phyloP scores from a whole-genome alignment of 1,140 invertebrate species.

The Aplysia californica region DNA sequence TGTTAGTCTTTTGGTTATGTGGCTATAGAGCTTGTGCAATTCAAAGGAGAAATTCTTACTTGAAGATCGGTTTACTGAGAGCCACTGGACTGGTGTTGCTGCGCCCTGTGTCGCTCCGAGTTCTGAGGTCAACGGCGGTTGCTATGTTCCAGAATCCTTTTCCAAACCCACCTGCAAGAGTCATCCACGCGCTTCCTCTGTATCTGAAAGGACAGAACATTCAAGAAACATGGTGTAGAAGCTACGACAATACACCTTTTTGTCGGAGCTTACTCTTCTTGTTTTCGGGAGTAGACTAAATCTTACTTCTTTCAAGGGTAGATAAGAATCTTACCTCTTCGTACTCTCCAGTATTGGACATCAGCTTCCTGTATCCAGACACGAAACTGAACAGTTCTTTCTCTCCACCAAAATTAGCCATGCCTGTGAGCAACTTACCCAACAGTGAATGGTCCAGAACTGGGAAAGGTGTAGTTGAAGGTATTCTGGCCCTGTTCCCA shows the following conservation, averaged over 20 bases:
- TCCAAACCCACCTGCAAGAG: neutral
- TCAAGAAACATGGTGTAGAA: neutral
- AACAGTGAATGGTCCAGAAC: conserved; percentile 22
- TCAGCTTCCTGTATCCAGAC: neutral
- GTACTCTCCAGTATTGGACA: neutral
- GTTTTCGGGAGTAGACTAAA: neutral
- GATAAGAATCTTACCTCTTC: neutral
- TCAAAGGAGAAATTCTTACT: too few relatives aligned
- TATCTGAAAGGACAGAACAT: conserved; percentile 8
- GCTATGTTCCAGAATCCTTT: conserved; percentile 30
- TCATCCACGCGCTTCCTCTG: conserved; percentile 5
- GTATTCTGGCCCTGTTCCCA: conserved; percentile 35
- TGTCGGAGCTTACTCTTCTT: neutral
- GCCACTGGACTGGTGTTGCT: conserved; percentile 42
- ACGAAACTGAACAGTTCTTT: neutral
- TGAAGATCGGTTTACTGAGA: conserved; percentile 39
- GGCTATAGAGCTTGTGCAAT: too few relatives aligned
- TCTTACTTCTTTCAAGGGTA: neutral
- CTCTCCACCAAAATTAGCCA: too few relatives aligned
- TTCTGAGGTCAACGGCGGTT: conserved; percentile 34
- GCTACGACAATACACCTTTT: neutral
- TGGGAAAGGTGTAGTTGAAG: conserved; percentile 25
- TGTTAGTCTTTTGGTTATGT: too few relatives aligned
- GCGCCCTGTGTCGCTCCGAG: conserved; percentile 31
- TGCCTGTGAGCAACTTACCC: neutral